Evolutionary conservation across 2,888 invertebrate species (phyloP).

Genomic region (Meiosimyza decipiens): DNA sequence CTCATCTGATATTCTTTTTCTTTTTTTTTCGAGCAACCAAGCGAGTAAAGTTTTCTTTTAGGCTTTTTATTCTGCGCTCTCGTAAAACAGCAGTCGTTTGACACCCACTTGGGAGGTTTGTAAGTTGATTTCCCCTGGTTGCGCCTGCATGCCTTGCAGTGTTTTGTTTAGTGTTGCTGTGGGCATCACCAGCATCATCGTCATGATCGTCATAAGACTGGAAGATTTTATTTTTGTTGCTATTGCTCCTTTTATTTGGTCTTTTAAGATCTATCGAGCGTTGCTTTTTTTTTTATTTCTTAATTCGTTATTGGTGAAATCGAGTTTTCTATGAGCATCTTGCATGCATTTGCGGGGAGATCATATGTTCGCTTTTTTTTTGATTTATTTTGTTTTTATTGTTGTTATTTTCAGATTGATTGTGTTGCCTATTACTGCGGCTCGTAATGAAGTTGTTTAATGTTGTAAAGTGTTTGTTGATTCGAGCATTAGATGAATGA

Average conservation of each 20-base stretch:
- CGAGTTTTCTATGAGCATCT: slow-evolving; percentile 21
- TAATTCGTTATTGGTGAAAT: slow-evolving; percentile 33
- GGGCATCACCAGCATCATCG: too few species aligned
- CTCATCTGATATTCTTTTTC: neutral
- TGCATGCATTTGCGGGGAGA: neutral
- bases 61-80: neutral
- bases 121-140: neutral
- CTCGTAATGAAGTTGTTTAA: slow-evolving; percentile 29
- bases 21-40: neutral
- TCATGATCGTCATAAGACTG: too few species aligned
- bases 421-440: neutral
- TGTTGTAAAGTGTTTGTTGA: slow-evolving; percentile 20
- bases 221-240: too few species aligned
- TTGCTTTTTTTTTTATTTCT: slow-evolving; percentile 5
- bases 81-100: neutral
- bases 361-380: slow-evolving; percentile 31
- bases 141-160: neutral
- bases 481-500: slow-evolving; percentile 28
- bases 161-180: too few species aligned
- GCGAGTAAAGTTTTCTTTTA: slow-evolving; percentile 8
- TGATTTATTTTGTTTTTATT: slow-evolving; percentile 54
- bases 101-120: slow-evolving; percentile 29
- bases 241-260: neutral
- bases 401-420: slow-evolving; percentile 31
- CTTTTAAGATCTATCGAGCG: neutral